Evolutionary conservation across 92 coral and sea anemone genomes (phyloP).

Genomic region (Porites lobata): DNA sequence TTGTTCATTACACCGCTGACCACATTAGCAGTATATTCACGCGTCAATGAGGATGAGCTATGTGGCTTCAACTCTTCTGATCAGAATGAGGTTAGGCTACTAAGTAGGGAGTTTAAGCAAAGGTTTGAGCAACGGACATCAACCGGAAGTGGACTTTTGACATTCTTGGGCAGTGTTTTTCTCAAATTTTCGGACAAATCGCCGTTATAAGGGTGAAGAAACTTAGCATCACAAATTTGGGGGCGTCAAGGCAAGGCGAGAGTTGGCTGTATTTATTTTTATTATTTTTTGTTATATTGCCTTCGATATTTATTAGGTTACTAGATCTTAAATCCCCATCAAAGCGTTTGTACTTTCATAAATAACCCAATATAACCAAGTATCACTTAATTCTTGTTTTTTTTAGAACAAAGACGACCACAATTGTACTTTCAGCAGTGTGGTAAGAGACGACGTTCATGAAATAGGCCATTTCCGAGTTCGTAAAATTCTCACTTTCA

Average conservation of each 20-base stretch:
- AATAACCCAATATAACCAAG: no score
- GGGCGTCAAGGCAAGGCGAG: no score
- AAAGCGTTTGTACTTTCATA: no score
- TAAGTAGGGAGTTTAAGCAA: not conserved
- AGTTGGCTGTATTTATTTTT: no score
- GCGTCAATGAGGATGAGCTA: conserved; percentile 67
- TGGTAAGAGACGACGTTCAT: conserved; percentile 15
- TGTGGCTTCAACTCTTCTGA: conserved; percentile 61
- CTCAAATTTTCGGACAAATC: no score
- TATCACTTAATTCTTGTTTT: not conserved
- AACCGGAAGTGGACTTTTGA: not conserved
- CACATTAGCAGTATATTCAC: conserved; percentile 66
- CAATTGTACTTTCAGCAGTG: conserved; percentile 32
- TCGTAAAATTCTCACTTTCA: no score
- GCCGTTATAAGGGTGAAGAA: no score
- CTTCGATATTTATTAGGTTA: no score
- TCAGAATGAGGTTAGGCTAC: conserved; percentile 22
- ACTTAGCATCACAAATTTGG: no score
- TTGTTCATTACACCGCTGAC: conserved; percentile 81
- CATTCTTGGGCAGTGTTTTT: not conserved
- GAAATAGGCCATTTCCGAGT: no score
- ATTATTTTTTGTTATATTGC: no score
- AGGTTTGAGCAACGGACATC: not conserved
- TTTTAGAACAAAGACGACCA: conserved; percentile 7
- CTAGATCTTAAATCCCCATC: no score